Evolutionary conservation across 2,888 invertebrate genomes (phyloP).

Genomic region (Temnothorax rugatulus): DNA sequence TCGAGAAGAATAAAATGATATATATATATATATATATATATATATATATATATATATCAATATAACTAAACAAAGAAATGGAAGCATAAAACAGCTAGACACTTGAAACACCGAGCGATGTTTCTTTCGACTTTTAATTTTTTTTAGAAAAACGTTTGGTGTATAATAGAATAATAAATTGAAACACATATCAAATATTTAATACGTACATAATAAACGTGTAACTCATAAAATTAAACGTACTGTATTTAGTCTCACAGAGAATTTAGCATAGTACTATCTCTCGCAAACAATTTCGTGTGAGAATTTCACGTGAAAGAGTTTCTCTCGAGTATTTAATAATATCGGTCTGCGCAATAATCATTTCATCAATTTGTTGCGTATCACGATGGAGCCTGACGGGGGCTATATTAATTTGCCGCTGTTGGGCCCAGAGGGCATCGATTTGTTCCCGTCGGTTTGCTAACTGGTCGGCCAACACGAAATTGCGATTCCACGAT

Average conservation of each 20-base stretch:
- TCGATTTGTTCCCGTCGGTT: constrained; percentile 75
- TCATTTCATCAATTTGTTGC: constrained; percentile 76
- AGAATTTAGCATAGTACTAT: not conserved
- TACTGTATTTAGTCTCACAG: not conserved
- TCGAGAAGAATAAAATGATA: too few relatives aligned
- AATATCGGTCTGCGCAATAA: constrained; percentile 71
- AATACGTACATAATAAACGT: not conserved
- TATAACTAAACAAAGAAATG: not conserved
- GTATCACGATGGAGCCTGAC: constrained; percentile 73
- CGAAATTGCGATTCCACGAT: constrained; percentile 66
- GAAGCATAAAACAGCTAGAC: not conserved
- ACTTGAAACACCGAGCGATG: not conserved
- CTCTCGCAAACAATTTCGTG: constrained; percentile 2
- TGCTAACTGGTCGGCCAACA: constrained; percentile 66
- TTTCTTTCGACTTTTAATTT: not conserved
- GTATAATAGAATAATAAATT: not conserved
- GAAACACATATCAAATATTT: not conserved
- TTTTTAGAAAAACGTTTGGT: not conserved
- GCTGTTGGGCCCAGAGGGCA: constrained; percentile 75
- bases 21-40: too few relatives aligned
- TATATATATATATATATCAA: too few relatives aligned
- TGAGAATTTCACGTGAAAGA: constrained; percentile 1
- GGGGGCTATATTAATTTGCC: constrained; percentile 74
- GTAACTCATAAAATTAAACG: not conserved
- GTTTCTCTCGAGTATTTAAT: constrained; percentile 64